Base-by-base conservation (phyloP, 2,797 vertebrate genomes). In the Xenops minutus region DNA sequence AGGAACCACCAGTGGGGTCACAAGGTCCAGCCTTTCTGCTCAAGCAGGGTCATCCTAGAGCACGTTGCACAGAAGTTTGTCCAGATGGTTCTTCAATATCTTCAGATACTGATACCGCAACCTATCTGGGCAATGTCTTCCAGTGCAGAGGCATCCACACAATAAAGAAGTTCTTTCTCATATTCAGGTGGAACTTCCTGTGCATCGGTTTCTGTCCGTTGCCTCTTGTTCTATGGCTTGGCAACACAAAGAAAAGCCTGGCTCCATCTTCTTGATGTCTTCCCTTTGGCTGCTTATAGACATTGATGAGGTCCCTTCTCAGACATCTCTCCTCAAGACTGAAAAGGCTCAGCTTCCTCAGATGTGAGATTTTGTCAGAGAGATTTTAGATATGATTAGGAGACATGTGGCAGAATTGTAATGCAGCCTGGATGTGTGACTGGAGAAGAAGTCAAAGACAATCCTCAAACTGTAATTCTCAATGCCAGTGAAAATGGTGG, bases 121-220 rank as follows among this genome's bases (percentile, higher is more conserved):
- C 37, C 43, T 37, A 21, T 37, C 17, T 30, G 36, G 20, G 29
- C 14, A 30, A 26, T 13, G 20, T 64, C 17, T 37, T 89, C 49
- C 44, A 23, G n/a, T 18, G 17, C 9, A 14, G n/a, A 44, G 7
- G 51, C n/a, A 34, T 17, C 6, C 2, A 6, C 23, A 27, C 17
- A 27, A 37, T 23, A 58, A 83, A 37, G 4, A 43, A 63, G 14
- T 44, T 51, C n/a, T 23, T 58, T 12, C 29, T 64, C 58, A 14
- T 64, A 20, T 71, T 71, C 44, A 22, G 37, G 8, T 39, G 24
- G 29, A 64, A 30, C 17, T 71, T 64, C 6, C n/a, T 58, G 29
- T 26, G 14, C 21, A 44, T 44, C 6, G 1, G 1, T 58, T 58
- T 52, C 37, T 71, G 16, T 17, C n/a, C 2, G 0, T 34, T 34